These are phyloP conservation scores for Caenorhabditis sp. DNA, from an alignment of 2,888 invertebrate genomes.

Conservation along the genomic window DNA sequence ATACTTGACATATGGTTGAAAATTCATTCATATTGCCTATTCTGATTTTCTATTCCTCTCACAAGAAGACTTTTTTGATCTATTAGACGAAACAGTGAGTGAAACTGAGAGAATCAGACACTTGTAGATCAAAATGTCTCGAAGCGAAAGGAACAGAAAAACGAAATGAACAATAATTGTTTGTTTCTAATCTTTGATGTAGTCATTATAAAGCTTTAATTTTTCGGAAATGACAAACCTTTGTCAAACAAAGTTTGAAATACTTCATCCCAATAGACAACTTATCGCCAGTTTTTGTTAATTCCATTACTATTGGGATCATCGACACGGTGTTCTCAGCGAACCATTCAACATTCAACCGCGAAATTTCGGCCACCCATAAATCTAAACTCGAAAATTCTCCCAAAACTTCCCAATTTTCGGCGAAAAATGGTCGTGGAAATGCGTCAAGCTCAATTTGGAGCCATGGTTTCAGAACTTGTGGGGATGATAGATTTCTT, in stretches of 20 bases:
- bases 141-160: too few species aligned
- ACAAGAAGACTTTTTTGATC: too few species aligned
- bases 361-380: background rate
- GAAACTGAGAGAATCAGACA: too few species aligned
- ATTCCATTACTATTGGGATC: background rate
- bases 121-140: too few species aligned
- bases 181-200: too few species aligned
- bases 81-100: too few species aligned
- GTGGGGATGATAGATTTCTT: background rate
- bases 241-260: background rate
- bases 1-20: too few species aligned
- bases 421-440: constrained; percentile 13
- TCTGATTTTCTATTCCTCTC: too few species aligned
- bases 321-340: background rate
- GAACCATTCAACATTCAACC: background rate
- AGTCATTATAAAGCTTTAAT: too few species aligned
- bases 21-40: too few species aligned
- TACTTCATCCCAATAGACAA: background rate
- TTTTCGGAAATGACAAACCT: background rate
- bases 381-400: background rate
- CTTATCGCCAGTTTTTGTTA: background rate
- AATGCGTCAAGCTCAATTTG: constrained; percentile 18
- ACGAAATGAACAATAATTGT: too few species aligned
- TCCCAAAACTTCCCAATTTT: background rate
- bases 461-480: background rate